Evolutionary conservation across 2,113 vertebrate genomes (phyloP).

Genomic region (Pelusios castaneus): DNA sequence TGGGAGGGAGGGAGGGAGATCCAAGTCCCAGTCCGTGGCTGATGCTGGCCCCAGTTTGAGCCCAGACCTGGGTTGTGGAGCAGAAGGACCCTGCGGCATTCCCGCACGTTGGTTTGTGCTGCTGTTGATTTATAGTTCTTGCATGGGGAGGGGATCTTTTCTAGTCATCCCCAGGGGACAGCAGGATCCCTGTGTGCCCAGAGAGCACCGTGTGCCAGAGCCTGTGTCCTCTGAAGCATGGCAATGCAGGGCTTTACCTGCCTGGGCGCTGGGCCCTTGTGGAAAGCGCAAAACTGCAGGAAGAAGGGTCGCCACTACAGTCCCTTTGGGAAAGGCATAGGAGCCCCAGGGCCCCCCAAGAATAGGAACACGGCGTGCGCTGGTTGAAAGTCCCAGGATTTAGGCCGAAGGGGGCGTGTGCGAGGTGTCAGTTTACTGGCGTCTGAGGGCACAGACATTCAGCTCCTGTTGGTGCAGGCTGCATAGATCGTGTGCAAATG

Average conservation of each 20-base stretch:
- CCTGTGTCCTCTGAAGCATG: background rate
- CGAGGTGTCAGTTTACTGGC: background rate
- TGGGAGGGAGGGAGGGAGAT: background rate
- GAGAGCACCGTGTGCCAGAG: background rate
- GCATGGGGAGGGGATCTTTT: background rate
- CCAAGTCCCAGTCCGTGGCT: background rate
- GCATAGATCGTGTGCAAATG: background rate
- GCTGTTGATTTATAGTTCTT: background rate
- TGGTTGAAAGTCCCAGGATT: background rate
- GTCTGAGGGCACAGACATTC: background rate
- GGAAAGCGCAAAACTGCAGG: background rate
- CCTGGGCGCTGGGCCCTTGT: fast-evolving
- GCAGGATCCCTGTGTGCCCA: background rate
- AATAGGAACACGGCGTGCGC: background rate
- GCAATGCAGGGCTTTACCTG: background rate
- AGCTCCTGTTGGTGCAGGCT: background rate
- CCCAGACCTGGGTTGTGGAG: background rate
- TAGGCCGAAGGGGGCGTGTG: background rate
- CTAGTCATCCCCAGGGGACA: background rate
- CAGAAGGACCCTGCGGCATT: background rate
- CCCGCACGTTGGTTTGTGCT: background rate
- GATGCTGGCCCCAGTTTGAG: background rate
- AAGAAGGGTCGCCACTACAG: background rate
- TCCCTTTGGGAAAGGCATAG: background rate
- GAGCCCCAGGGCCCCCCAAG: background rate